Evolutionary conservation across 2,888 invertebrate genomes (phyloP), one percentile per base, ranked within the genome.

Genomic region (Tetheella fluctuosa): DNA sequence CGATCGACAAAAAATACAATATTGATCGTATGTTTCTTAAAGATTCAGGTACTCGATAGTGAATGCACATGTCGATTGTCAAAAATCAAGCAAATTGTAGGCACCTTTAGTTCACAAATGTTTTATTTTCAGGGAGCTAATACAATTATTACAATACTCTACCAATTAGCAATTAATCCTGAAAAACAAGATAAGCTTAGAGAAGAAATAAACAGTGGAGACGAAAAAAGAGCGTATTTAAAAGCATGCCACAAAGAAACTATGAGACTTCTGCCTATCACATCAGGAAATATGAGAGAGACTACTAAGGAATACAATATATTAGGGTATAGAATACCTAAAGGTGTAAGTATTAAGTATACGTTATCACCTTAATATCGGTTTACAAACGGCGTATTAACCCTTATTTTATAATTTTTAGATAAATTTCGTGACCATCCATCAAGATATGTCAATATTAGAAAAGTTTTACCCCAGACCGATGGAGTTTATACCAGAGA

Each of bases 161-260:
- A 95, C 67, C 92, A 94, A 52, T 80, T 97, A 23, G 94, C 96
- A 0, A 90, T 83, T 52, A 94, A 96, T 84, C 93, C 88, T 7
- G 93, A 94, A 0, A 94, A 95, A 58, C 97, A 97, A 81, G 85
- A 94, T 5, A 94, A 92, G 70, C 84, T 96, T 4, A 89, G 95
- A 20, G 81, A 94, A 54, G 96, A 96, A 79, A 73, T 95, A 8
- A 62, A 84, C 0, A 81, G 79, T 0, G 80, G 72, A 2, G 57
- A 76, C 0, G 77, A 76, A 1, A 86, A 58, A 80, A 86, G 94
- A 64, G 91, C 94, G 0, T 97, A 96, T 73, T 78, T 97, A 23
- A 95, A 94, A 64, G 96, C 96, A 0, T 96, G 95, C 70, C 93
- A 97, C 48, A 97, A 96, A 77, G 97, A 97, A 82, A 91, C 95